Conservation (phyloP, 2,113 vertebrate species). For the Lipophrys pholis region DNA sequence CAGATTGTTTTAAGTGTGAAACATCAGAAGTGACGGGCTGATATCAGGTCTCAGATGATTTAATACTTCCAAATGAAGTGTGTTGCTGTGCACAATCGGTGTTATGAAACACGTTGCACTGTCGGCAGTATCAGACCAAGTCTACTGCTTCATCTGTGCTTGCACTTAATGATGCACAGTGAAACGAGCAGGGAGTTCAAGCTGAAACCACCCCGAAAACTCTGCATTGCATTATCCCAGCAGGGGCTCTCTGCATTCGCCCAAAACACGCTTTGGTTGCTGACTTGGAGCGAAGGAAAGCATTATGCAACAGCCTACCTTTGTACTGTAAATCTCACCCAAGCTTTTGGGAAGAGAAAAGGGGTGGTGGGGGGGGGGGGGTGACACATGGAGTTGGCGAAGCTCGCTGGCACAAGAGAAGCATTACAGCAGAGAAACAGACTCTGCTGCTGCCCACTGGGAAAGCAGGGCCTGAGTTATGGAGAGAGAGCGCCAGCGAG, state of each 20-base stretch:
- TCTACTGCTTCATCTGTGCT: background rate
- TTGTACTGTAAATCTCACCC: slow-evolving; percentile 72
- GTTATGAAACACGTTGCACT: background rate
- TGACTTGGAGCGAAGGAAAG: slow-evolving; percentile 27
- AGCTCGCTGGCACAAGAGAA: slow-evolving; percentile 41
- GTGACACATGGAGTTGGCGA: slow-evolving; percentile 67
- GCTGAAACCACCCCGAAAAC: slow-evolving; percentile 11
- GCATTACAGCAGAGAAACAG: slow-evolving; percentile 56
- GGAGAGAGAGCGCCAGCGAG: slow-evolving; percentile 56
- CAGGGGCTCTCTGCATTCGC: slow-evolving; percentile 23
- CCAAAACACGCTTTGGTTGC: slow-evolving; percentile 47
- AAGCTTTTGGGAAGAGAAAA: slow-evolving; percentile 39
- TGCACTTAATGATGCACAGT: background rate
- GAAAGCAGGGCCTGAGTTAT: slow-evolving; percentile 57
- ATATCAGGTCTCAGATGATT: background rate
- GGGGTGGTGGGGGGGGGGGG: slow-evolving; percentile 4
- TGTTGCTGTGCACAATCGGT: background rate
- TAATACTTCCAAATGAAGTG: too few species aligned
- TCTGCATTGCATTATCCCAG: slow-evolving; percentile 25
- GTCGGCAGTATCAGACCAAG: slow-evolving; percentile 10
- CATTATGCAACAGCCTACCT: slow-evolving; percentile 68
- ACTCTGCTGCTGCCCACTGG: slow-evolving; percentile 60
- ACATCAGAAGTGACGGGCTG: background rate
- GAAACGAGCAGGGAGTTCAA: slow-evolving; percentile 7
- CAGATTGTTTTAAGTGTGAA: background rate